Base-by-base conservation (phyloP, 2,888 invertebrate species). In the Stegophylla sp. region DNA sequence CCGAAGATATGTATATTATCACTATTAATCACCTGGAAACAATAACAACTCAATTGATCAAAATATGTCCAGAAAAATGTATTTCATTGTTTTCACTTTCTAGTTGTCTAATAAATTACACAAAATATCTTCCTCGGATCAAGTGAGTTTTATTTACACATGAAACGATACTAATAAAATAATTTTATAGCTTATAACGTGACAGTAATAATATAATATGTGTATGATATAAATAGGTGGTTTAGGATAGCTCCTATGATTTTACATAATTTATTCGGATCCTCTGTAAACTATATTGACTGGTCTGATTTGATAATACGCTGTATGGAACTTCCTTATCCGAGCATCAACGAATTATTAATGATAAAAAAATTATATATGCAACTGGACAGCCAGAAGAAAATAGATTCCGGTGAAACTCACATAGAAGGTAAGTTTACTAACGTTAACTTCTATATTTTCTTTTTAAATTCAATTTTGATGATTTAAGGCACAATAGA, bases 241-340 rank as follows among this genome's bases (percentile, higher is more conserved):
- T 20, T 45, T 26, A 45, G 45, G 26, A 69, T 20, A 9, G 20
- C 23, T n/a, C 9, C n/a, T 61, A 12, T 4, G 3, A 23, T 71
- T 1, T 10, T 69, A 12, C 79, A 69, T 7, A 23, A 28, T 5
- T 26, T 79, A 26, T 79, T 79, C 4, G 79, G 79, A 41, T 26
- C 4, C 41, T n/a, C 34, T 9, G 61, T 63, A 3, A 48, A 63
- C 9, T 79, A 34, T 51, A 9, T 79, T 17, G 79, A 79, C n/a
- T 79, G 79, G 79, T 15, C 71, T 1, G 71, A 79, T 41, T 71
- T 79, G 23, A n/a, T 79, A 9, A n/a, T 79, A n/a, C 23, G 63
- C n/a, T 71, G 45, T 17, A 23, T 71, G 45, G 71, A 71, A 51
- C 59, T 79, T 28, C 23, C 63, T 48, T 61, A 71, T 41, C 48